Evolutionary conservation across 2,888 invertebrate genomes (phyloP).

Genomic region (Philopedon plagiatum): DNA sequence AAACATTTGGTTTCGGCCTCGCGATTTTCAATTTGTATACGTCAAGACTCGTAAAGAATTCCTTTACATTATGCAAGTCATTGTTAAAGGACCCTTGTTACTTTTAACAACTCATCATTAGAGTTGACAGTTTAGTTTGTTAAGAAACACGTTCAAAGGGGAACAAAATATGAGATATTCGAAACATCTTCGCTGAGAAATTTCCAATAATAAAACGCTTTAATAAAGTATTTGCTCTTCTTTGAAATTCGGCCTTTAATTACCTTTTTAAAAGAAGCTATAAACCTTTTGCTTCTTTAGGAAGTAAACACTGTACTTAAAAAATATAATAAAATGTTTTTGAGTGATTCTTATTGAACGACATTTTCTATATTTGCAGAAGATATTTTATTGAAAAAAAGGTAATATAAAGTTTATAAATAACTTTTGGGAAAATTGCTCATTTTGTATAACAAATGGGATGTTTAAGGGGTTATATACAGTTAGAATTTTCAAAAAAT

Average conservation of each 20-base stretch:
- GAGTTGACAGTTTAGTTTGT: slow-evolving; percentile 10
- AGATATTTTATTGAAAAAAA: too few relatives aligned
- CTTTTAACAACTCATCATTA: slow-evolving; percentile 15
- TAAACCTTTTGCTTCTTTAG: too few relatives aligned
- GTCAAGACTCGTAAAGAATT: slow-evolving; percentile 18
- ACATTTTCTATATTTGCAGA: too few relatives aligned
- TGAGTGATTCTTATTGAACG: too few relatives aligned
- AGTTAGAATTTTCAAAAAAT: too few relatives aligned
- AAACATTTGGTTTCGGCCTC: slow-evolving; percentile 6
- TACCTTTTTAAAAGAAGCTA: too few relatives aligned
- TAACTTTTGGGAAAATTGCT: too few relatives aligned
- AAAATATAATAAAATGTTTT: too few relatives aligned
- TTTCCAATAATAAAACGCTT: background rate
- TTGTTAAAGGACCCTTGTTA: slow-evolving; percentile 8
- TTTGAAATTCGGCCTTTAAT: slow-evolving; percentile 1
- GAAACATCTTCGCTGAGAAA: background rate
- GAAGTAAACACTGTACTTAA: too few relatives aligned
- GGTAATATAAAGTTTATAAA: too few relatives aligned
- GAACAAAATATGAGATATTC: background rate
- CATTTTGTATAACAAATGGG: too few relatives aligned
- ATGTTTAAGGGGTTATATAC: too few relatives aligned
- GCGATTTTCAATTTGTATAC: slow-evolving; percentile 15
- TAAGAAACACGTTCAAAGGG: slow-evolving; percentile 1
- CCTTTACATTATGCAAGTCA: slow-evolving; percentile 10
- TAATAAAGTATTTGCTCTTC: background rate